Percentiles rank a stretch among this genome's conserved stretches.
Conservation (phyloP, 1,140 invertebrate species). For the Drosophila seguyi region DNA sequence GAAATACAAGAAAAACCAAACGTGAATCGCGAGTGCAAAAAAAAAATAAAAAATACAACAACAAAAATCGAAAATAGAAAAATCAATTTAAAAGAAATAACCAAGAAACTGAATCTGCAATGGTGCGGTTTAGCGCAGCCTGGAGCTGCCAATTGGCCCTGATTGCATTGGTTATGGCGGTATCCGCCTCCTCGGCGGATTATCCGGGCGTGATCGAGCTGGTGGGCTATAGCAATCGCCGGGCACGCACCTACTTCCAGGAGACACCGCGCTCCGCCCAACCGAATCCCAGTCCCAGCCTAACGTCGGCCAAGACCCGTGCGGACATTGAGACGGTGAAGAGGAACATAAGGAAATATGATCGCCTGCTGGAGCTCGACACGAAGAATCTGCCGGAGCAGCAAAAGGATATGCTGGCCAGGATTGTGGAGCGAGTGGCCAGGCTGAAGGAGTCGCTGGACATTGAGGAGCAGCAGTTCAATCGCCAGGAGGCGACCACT, state of each 20-base stretch:
- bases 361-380: constrained; percentile 76
- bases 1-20: constrained; percentile 41
- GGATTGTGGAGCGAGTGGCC: constrained; percentile 83
- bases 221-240: constrained; percentile 80
- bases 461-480: constrained; percentile 71
- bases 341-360: constrained; percentile 82
- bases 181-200: constrained; percentile 34
- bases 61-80: constrained; percentile 4
- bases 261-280: constrained; percentile 35
- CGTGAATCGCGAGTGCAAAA: constrained; percentile 52
- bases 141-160: constrained; percentile 67
- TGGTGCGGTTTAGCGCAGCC: constrained; percentile 66
- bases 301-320: constrained; percentile 68
- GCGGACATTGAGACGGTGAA: constrained; percentile 83
- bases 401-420: constrained; percentile 84
- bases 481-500: constrained; percentile 50
- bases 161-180: constrained; percentile 25
- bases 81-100: constrained; percentile 2
- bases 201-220: constrained; percentile 84
- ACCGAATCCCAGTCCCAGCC: constrained; percentile 36
- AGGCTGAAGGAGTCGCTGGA: constrained; percentile 78
- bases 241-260: constrained; percentile 78
- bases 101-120: constrained; percentile 40
- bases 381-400: constrained; percentile 82
- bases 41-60: constrained; percentile 16